Percentiles rank a stretch among this genome's conserved stretches.
phyloP scores from a whole-genome alignment of 2,888 invertebrate species.

The Hanleya hanleyi region DNA sequence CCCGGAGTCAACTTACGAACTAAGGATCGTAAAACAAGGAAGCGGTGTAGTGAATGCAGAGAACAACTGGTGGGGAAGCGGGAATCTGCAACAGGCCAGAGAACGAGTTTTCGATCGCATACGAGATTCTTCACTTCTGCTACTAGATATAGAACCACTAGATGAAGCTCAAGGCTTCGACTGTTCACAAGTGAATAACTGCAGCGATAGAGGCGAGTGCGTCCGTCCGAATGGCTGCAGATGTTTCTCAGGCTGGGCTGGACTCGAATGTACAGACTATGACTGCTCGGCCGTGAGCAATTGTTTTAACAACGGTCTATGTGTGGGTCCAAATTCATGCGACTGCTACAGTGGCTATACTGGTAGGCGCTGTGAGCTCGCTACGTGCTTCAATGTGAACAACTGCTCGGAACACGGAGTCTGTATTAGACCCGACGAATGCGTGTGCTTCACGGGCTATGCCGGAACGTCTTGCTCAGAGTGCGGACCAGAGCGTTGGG shows the following conservation, averaged over 20 bases:
- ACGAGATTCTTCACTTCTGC: slow-evolving; percentile 16
- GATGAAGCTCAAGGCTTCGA: slow-evolving; percentile 27
- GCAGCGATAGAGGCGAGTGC: slow-evolving; percentile 37
- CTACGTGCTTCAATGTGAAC: slow-evolving; percentile 29
- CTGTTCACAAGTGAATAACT: slow-evolving; percentile 34
- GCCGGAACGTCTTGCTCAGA: slow-evolving; percentile 14
- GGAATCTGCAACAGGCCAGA: slow-evolving; percentile 6
- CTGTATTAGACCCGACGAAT: slow-evolving; percentile 17
- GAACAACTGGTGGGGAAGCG: slow-evolving; percentile 43
- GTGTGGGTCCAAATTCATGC: slow-evolving; percentile 44
- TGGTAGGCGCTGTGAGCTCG: slow-evolving; percentile 31
- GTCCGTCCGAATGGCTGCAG: slow-evolving; percentile 36
- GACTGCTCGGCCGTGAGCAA: slow-evolving; percentile 35
- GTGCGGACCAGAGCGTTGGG: slow-evolving; percentile 17
- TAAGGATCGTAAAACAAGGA: slow-evolving; percentile 22
- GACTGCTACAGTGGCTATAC: slow-evolving; percentile 41
- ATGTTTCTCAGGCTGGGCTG: slow-evolving; percentile 38
- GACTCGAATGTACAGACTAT: slow-evolving; percentile 27
- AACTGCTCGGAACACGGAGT: slow-evolving; percentile 26
- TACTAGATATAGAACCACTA: slow-evolving; percentile 27
- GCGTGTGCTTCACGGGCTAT: slow-evolving; percentile 21
- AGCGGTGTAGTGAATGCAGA: slow-evolving; percentile 17
- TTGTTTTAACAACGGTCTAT: slow-evolving; percentile 42
- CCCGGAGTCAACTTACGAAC: slow-evolving; percentile 29
- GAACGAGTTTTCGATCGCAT: slow-evolving; percentile 24